A percentile compares a stretch with the other conserved stretches of the same genome.
Conservation (phyloP, 2,888 invertebrate genomes). For the Ypsolopha scabrella region DNA sequence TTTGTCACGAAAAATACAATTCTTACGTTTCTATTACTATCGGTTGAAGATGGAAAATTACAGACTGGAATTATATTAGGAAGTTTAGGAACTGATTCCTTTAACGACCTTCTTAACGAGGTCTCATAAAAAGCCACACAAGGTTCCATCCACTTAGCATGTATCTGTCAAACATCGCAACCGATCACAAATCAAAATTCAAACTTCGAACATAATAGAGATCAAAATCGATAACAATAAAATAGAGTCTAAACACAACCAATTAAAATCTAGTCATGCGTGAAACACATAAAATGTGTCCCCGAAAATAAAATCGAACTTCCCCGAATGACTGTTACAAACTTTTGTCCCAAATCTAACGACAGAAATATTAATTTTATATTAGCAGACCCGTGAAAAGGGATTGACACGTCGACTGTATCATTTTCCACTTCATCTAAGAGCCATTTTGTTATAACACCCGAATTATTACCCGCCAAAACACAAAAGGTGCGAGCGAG, state of each 20-base stretch:
- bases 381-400: conserved; percentile 54
- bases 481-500: conserved; percentile 37
- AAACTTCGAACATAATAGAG: conserved; percentile 24
- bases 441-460: conserved; percentile 38
- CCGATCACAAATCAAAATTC: conserved; percentile 22
- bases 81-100: too few relatives aligned
- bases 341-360: conserved; percentile 15
- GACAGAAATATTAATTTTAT: conserved; percentile 57
- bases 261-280: conserved; percentile 47
- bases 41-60: too few relatives aligned
- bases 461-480: not conserved
- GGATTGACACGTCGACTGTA: conserved; percentile 59
- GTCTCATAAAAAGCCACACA: conserved; percentile 23
- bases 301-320: conserved; percentile 10
- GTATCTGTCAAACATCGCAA: conserved; percentile 17
- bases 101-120: too few relatives aligned
- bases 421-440: conserved; percentile 65
- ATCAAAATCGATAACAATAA: conserved; percentile 14
- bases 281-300: conserved; percentile 27
- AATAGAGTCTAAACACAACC: conserved; percentile 22
- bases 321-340: not conserved
- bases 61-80: too few relatives aligned
- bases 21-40: too few relatives aligned
- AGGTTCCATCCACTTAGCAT: conserved; percentile 21
- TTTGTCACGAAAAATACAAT: too few relatives aligned